Evolutionary conservation across 2,888 invertebrate species (phyloP).

Genomic region (Andrena chrysosceles): DNA sequence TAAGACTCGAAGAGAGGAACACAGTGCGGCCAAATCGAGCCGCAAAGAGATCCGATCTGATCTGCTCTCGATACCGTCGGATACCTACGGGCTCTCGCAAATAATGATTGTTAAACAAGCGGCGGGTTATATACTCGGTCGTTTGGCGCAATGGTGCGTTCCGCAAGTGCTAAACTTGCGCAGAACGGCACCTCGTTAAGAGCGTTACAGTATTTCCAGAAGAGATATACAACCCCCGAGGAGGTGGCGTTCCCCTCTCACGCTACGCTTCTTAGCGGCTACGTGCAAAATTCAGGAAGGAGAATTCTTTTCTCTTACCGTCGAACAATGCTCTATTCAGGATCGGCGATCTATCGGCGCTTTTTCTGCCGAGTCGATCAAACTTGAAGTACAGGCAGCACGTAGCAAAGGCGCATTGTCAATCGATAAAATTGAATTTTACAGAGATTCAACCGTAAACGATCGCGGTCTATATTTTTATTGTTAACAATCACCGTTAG

Average conservation of each 20-base stretch:
- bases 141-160: conserved; percentile 74
- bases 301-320: not conserved
- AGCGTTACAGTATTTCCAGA: conserved; percentile 68
- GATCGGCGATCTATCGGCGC: not conserved
- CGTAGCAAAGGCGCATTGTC: not conserved
- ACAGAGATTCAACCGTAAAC: not conserved
- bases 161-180: conserved; percentile 72
- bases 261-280: conserved; percentile 9
- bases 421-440: conserved; percentile 13
- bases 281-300: conserved; percentile 31
- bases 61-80: conserved; percentile 73
- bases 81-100: conserved; percentile 77
- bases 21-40: conserved; percentile 68
- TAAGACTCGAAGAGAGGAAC: conserved; percentile 30
- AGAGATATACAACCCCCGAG: conserved; percentile 56
- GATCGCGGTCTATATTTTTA: not conserved
- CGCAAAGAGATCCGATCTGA: conserved; percentile 76
- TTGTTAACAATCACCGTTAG: not conserved
- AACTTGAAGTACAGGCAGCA: not conserved
- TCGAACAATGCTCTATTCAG: conserved; percentile 3
- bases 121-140: conserved; percentile 65
- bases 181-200: conserved; percentile 78
- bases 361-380: not conserved
- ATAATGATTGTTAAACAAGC: conserved; percentile 82
- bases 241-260: conserved; percentile 4